Base-by-base conservation (phyloP, 37 sponge, comb jelly and placozoan genomes). In the Chondrilla cf. caribensis region DNA sequence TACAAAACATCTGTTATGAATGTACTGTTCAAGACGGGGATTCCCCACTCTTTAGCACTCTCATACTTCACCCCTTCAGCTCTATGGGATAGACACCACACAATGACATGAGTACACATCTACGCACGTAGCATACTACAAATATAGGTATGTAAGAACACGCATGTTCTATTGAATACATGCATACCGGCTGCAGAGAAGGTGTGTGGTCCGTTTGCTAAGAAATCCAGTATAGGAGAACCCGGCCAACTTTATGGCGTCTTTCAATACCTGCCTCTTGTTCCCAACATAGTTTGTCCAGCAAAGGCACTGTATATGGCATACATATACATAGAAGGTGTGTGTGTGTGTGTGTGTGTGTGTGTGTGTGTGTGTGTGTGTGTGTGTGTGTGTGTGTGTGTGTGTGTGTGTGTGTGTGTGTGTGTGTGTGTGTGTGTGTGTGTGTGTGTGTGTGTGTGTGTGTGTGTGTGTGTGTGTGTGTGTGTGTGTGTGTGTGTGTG, bases 1-100 rank as follows among this genome's bases (percentile, higher is more conserved):
- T 87, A 83, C 11, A 95, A 82, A 41, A 91, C 87, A 31, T 97
- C 97, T 17, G 88, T 83, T 0, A 97, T 77, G 76, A 91, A 93
- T 0, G 67, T 39, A 19, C 90, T 81, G 72, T 94, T 97, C 43
- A 97, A 87, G 26, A 90, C 60, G 11, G 79, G 60, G 21, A 94
- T 77, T 18, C 88, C 87, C 97, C 94, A 97, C 70, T 97, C 90
- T 57, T 81, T 36, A 58, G 97, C 97, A 58, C 84, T 92, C 60
- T 86, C 75, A 77, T 87, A 91, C 79, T 97, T 97, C 77, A 87
- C 84, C 14, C 97, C 97, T 58, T 84, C 88, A 18, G 89, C 80
- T 64, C 89, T 96, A 55, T 51, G 22, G 8, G 86, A 38, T 70
- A 70, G 15, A 64, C 6, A 22, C 1, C 59, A 79, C 59, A 57